A percentile compares a stretch with the other conserved stretches of the same genome.
phyloP scores from a whole-genome alignment of 1,140 invertebrate genomes.

The Aphelenchoides avenae region DNA sequence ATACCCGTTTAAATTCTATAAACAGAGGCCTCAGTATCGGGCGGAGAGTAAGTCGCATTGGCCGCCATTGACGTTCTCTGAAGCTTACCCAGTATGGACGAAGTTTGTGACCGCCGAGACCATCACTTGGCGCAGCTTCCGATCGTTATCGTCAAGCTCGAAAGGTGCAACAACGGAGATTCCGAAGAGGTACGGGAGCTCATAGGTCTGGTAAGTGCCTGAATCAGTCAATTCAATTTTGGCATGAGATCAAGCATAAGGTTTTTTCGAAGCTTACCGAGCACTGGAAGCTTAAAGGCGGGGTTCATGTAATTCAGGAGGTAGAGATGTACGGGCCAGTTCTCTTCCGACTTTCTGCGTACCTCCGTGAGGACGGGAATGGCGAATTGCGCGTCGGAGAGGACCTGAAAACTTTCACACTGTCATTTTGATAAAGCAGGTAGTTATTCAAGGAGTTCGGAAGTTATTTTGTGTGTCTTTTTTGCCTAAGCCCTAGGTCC shows the following conservation, averaged over 20 bases:
- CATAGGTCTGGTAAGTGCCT: constrained; percentile 28
- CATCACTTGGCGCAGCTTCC: constrained; percentile 31
- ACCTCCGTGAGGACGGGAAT: constrained; percentile 31
- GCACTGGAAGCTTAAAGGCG: constrained; percentile 25
- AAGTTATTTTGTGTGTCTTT: background rate
- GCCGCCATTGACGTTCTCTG: too few species aligned
- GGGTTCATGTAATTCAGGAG: constrained; percentile 35
- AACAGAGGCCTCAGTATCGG: too few species aligned
- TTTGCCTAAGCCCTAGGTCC: too few species aligned
- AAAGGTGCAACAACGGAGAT: constrained; percentile 31
- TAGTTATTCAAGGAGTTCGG: too few species aligned
- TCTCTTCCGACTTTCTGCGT: constrained; percentile 25
- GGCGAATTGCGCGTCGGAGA: constrained; percentile 35
- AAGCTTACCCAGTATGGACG: constrained; percentile 26
- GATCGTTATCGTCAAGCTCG: constrained; percentile 25
- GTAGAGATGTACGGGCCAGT: constrained; percentile 31
- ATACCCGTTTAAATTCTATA: too few species aligned
- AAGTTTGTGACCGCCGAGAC: constrained; percentile 28
- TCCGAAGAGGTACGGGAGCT: constrained; percentile 34
- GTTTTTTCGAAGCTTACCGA: constrained; percentile 12
- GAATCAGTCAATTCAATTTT: constrained; percentile 6
- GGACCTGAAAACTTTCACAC: constrained; percentile 17
- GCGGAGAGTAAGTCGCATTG: too few species aligned
- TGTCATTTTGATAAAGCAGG: too few species aligned
- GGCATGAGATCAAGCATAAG: background rate